Conservation (phyloP, 2,797 vertebrate species). For the Heterohyrax brucei region DNA sequence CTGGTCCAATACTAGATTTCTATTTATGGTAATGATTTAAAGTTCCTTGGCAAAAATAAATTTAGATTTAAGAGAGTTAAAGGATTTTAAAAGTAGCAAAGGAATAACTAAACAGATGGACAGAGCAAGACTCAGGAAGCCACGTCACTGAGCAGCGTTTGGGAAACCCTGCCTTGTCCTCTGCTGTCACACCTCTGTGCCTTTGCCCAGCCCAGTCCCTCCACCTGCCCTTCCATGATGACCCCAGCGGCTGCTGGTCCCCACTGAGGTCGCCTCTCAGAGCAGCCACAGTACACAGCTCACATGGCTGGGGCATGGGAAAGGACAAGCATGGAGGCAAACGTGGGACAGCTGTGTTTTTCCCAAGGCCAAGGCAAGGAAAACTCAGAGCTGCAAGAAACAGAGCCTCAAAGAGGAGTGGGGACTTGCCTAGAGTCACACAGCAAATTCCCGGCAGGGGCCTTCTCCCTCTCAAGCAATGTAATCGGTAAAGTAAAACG, state of each 20-base stretch:
- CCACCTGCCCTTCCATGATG: neutral
- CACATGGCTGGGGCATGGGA: neutral
- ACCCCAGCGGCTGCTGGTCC: neutral
- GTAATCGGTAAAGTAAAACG: neutral
- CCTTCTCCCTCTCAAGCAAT: neutral
- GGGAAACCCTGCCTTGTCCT: neutral
- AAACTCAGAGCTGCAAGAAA: neutral
- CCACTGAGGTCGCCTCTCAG: constrained; percentile 20
- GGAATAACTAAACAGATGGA: neutral
- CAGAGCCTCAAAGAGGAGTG: neutral
- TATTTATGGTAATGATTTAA: constrained; percentile 57
- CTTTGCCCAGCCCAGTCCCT: neutral
- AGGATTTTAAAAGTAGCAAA: constrained; percentile 4
- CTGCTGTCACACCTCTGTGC: neutral
- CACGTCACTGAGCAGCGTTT: neutral
- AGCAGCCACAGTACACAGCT: neutral
- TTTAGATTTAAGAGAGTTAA: constrained; percentile 25
- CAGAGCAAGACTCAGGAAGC: neutral
- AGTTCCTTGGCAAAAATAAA: constrained; percentile 70
- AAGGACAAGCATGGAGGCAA: neutral
- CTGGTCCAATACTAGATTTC: constrained; percentile 46
- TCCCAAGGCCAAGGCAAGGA: neutral
- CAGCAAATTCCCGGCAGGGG: neutral
- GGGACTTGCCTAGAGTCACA: neutral
- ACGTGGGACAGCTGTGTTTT: neutral